Percentiles rank a stretch among this genome's conserved stretches.
phyloP scores from a whole-genome alignment of 2,797 vertebrate species.

The Sylvilagus floridanus region DNA sequence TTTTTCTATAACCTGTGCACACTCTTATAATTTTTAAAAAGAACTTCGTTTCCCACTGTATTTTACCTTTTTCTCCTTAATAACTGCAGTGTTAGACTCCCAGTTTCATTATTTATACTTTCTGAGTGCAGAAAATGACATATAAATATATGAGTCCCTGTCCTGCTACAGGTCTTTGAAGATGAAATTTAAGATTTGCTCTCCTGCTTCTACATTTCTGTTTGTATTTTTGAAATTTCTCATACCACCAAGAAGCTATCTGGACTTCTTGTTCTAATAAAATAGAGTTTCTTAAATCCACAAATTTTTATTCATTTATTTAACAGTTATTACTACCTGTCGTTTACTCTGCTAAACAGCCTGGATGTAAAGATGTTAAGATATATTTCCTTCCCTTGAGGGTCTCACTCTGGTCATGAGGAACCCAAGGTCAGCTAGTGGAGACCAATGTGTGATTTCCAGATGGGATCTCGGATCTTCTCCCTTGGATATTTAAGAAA shows the following conservation, averaged over 20 bases:
- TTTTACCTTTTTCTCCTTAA: background rate
- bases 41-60: background rate
- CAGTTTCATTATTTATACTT: background rate
- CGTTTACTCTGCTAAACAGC: background rate
- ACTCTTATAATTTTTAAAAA: background rate
- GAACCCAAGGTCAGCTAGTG: background rate
- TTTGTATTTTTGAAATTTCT: constrained; percentile 11
- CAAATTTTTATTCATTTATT: background rate
- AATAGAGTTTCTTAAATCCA: background rate
- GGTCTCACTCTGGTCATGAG: background rate
- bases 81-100: background rate
- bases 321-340: background rate
- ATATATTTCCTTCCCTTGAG: background rate
- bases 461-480: background rate
- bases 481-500: constrained; percentile 5
- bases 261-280: background rate
- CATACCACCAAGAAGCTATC: background rate
- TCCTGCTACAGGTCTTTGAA: background rate
- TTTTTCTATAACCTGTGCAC: background rate
- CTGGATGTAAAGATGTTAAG: background rate
- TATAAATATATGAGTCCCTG: background rate
- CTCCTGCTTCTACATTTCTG: background rate
- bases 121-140: background rate
- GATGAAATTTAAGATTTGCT: background rate
- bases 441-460: background rate